Percentiles rank a stretch among this genome's conserved stretches.
Conservation (phyloP, 2,888 invertebrate species). For the Andrena haemorrhoa region DNA sequence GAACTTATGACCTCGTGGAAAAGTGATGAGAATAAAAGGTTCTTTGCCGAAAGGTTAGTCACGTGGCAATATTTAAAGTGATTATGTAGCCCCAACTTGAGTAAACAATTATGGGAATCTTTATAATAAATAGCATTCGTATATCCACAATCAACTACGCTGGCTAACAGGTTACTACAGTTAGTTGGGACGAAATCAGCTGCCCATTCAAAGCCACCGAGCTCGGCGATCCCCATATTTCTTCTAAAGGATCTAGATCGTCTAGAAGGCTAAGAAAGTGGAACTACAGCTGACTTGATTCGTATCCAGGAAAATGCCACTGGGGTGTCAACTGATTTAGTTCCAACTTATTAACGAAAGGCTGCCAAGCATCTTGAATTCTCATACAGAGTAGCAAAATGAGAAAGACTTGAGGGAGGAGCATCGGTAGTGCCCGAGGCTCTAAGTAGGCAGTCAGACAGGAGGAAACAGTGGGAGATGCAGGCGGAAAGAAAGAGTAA, state of each 20-base stretch:
- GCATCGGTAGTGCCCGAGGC: not conserved
- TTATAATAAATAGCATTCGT: not conserved
- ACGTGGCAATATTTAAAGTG: too few species aligned
- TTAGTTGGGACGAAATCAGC: not conserved
- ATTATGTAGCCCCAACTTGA: not conserved
- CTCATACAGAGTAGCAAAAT: not conserved
- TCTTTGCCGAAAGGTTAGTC: not conserved
- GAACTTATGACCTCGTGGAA: not conserved
- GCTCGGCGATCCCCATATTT: not conserved
- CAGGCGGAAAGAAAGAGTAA: slow-evolving; percentile 24
- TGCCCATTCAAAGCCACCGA: not conserved
- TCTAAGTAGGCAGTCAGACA: slow-evolving; percentile 11
- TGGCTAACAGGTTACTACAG: not conserved
- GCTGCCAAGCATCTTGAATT: slow-evolving; percentile 5
- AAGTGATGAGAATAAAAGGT: not conserved
- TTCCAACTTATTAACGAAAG: not conserved
- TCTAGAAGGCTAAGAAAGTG: too few species aligned
- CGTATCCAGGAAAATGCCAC: too few species aligned
- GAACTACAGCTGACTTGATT: too few species aligned
- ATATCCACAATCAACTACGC: not conserved
- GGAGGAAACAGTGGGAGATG: slow-evolving; percentile 26
- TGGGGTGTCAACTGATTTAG: too few species aligned
- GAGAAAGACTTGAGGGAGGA: not conserved
- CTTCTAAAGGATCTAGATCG: too few species aligned
- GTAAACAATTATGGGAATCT: not conserved